phyloP scores from a whole-genome alignment of 2,888 invertebrate species.

The Apotomis betuletana region DNA sequence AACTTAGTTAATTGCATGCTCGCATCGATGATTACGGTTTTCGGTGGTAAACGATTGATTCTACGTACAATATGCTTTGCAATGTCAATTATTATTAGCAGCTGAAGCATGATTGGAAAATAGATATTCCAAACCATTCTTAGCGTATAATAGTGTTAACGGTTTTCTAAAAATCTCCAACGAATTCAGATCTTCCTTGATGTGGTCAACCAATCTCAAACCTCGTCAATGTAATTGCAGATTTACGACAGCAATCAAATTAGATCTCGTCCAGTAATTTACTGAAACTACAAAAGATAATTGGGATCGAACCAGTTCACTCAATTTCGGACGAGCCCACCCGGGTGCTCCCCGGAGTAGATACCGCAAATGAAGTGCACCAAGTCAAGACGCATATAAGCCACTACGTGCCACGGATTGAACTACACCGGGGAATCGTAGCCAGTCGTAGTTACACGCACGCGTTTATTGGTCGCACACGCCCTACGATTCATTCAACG shows the following conservation, averaged over 20 bases:
- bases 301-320: slow-evolving; percentile 12
- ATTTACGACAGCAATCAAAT: background rate
- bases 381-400: background rate
- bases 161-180: too few relatives aligned
- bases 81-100: background rate
- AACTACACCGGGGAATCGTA: too few relatives aligned
- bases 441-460: too few relatives aligned
- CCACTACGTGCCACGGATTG: too few relatives aligned
- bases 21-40: slow-evolving; percentile 2
- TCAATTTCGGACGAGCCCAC: slow-evolving; percentile 26
- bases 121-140: background rate
- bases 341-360: slow-evolving; percentile 20
- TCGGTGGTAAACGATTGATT: slow-evolving; percentile 16
- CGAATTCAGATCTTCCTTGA: background rate
- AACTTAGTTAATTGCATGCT: slow-evolving; percentile 37
- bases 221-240: background rate
- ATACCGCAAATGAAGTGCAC: slow-evolving; percentile 28
- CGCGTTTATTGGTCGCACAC: too few relatives aligned
- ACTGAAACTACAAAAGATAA: slow-evolving; percentile 7
- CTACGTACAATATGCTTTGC: background rate
- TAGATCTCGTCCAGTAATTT: background rate
- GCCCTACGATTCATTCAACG: too few relatives aligned
- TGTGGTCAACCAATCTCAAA: background rate
- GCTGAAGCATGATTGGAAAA: background rate
- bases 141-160: background rate